A percentile compares a stretch with the other conserved stretches of the same genome.
Conservation (phyloP, 92 coral and sea anemone species). For the Phenganax subtilis region DNA sequence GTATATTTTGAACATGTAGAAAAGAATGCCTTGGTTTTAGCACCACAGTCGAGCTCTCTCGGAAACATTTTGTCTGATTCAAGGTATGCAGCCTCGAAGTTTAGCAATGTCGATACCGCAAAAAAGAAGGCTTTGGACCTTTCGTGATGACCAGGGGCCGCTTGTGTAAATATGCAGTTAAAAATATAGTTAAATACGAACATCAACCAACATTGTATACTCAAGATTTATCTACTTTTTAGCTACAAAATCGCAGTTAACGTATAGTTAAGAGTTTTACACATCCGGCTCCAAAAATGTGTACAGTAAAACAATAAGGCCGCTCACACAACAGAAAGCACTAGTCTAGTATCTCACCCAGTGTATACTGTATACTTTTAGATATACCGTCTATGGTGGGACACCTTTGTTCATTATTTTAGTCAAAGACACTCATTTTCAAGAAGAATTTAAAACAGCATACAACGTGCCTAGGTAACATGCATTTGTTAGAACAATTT, state of each 20-base stretch:
- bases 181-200: too few relatives aligned
- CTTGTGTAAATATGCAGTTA: too few relatives aligned
- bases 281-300: too few relatives aligned
- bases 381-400: slow-evolving; percentile 67
- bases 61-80: slow-evolving; percentile 60
- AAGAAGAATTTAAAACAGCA: slow-evolving; percentile 55
- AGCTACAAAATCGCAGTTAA: too few relatives aligned
- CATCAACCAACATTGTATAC: too few relatives aligned
- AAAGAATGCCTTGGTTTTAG: slow-evolving; percentile 51
- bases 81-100: slow-evolving; percentile 45
- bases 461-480: slow-evolving; percentile 57
- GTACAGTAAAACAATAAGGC: too few relatives aligned
- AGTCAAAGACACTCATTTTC: slow-evolving; percentile 61
- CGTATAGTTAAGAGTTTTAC: too few relatives aligned
- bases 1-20: slow-evolving; percentile 68
- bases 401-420: slow-evolving; percentile 82
- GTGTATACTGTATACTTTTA: slow-evolving; percentile 11
- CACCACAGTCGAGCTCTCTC: slow-evolving; percentile 47
- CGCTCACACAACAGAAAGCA: neutral
- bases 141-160: too few relatives aligned
- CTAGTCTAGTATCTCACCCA: neutral
- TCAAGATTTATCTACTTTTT: too few relatives aligned
- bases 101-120: too few relatives aligned
- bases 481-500: too few relatives aligned
- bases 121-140: too few relatives aligned